Conservation (phyloP, 2,797 vertebrate species). For the Megaceryle alcyon region DNA sequence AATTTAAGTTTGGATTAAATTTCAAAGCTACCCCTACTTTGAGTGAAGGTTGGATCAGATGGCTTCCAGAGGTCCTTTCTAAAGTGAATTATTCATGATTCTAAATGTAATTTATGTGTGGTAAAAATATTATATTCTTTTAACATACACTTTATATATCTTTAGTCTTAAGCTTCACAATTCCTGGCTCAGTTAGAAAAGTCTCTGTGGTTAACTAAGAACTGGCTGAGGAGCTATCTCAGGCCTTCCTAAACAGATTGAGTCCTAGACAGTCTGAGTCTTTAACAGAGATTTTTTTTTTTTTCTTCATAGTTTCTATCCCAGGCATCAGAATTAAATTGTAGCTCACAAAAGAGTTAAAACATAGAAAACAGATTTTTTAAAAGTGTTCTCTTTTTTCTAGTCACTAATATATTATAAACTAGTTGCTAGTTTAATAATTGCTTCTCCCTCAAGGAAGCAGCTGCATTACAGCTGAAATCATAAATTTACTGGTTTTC, state of each 20-base stretch:
- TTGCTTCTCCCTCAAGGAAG: conserved; percentile 24
- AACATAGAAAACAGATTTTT: not conserved
- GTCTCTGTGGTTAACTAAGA: not conserved
- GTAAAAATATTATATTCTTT: not conserved
- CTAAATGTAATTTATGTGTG: not conserved
- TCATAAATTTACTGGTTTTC: conserved; percentile 2
- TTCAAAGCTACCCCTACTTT: not conserved
- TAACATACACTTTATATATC: not conserved
- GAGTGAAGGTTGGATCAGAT: not conserved
- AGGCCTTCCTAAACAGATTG: not conserved
- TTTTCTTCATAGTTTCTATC: not conserved
- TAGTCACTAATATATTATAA: not conserved
- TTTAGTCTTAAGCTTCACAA: not conserved
- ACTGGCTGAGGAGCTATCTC: not conserved
- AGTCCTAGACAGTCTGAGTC: rapidly evolving
- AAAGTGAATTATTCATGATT: not conserved
- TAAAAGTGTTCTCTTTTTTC: not conserved
- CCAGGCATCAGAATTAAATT: not conserved
- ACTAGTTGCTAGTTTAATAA: not conserved
- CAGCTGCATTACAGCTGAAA: not conserved
- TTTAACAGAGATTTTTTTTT: not conserved
- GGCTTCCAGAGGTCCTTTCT: not conserved
- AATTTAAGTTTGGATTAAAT: not conserved
- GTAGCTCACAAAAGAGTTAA: not conserved
- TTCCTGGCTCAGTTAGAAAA: not conserved